Evolutionary conservation across 2,888 invertebrate species (phyloP).

Genomic region (Molorchus minor): DNA sequence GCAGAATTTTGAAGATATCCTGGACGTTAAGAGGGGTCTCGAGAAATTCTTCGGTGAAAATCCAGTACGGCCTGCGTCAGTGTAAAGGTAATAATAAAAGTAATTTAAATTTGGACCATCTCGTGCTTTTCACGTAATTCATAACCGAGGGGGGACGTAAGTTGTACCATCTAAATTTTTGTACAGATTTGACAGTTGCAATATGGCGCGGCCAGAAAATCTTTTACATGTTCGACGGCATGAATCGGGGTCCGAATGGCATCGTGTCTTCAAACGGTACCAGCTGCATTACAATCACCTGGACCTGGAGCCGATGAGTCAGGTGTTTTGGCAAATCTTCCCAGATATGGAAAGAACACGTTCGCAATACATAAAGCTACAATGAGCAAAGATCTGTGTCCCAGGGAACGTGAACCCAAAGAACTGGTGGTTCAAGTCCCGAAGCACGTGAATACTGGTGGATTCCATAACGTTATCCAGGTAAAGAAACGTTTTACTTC

Average conservation of each 20-base stretch:
- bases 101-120: too few species aligned
- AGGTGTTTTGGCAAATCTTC: constrained; percentile 56
- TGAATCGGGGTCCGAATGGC: constrained; percentile 62
- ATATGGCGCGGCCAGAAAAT: constrained; percentile 61
- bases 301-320: constrained; percentile 49
- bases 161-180: too few species aligned
- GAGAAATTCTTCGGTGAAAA: constrained; percentile 56
- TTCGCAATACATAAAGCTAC: constrained; percentile 54
- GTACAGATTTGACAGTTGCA: constrained; percentile 51
- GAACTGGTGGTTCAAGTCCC: constrained; percentile 34
- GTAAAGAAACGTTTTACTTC: too few species aligned
- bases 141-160: too few species aligned
- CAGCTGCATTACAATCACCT: constrained; percentile 58
- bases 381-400: constrained; percentile 46
- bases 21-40: constrained; percentile 58
- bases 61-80: constrained; percentile 58
- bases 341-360: constrained; percentile 50
- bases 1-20: constrained; percentile 46
- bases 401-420: constrained; percentile 49
- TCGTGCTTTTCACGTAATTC: too few species aligned
- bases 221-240: constrained; percentile 64
- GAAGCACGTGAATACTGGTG: constrained; percentile 40
- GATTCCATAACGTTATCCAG: constrained; percentile 44
- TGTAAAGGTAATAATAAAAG: constrained; percentile 52
- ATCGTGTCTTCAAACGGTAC: constrained; percentile 53